Evolutionary conservation across 2,797 vertebrate species (phyloP).

Genomic region (Manis crassicaudata): DNA sequence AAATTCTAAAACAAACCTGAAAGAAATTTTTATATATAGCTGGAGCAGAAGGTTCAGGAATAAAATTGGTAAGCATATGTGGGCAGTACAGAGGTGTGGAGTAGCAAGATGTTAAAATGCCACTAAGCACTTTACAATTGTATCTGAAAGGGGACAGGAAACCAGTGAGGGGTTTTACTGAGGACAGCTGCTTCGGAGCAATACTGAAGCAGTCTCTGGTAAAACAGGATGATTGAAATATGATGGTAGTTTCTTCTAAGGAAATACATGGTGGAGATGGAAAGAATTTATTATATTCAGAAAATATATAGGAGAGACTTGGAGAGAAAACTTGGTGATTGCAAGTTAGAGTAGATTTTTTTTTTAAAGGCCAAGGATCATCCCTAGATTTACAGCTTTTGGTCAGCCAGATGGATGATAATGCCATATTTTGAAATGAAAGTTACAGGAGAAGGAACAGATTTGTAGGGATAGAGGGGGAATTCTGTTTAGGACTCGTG

Average conservation of each 20-base stretch:
- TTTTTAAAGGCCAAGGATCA: not conserved
- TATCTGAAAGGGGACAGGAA: not conserved
- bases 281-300: not conserved
- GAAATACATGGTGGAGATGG: not conserved
- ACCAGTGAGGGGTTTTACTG: not conserved
- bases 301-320: not conserved
- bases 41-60: not conserved
- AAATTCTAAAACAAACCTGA: not conserved
- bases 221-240: not conserved
- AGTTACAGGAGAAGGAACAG: not conserved
- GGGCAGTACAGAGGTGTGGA: not conserved
- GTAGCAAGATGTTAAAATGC: not conserved
- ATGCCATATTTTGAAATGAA: constrained; percentile 11
- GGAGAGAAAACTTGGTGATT: not conserved
- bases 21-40: not conserved
- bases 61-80: not conserved
- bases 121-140: not conserved
- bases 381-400: constrained; percentile 31
- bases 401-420: not conserved
- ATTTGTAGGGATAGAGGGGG: not conserved
- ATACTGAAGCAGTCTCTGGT: not conserved
- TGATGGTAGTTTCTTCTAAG: not conserved
- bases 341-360: not conserved
- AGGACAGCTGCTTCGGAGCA: not conserved
- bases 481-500: not conserved